Percentiles rank a stretch among this genome's conserved stretches.
These are phyloP conservation scores for Perca fluviatilis DNA, from an alignment of 2,113 vertebrate genomes.

Conservation along the genomic window DNA sequence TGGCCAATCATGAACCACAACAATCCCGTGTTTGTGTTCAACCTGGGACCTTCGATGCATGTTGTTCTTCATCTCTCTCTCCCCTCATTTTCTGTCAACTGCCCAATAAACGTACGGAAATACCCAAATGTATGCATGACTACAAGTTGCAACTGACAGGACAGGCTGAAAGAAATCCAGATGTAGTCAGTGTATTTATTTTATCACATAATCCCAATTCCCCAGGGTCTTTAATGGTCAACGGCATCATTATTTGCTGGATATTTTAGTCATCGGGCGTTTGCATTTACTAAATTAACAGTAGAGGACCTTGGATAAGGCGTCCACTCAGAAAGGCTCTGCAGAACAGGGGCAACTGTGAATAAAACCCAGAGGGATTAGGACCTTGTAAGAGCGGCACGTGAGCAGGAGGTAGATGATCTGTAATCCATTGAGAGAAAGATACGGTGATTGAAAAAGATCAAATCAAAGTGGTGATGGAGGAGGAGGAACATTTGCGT, in stretches of 20 bases:
- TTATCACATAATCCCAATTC: not conserved
- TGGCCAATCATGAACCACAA: not conserved
- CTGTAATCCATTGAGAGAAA: slow-evolving; percentile 64
- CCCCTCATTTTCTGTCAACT: not conserved
- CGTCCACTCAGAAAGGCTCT: slow-evolving; percentile 14
- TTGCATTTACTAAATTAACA: slow-evolving; percentile 7
- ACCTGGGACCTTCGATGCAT: too few species aligned
- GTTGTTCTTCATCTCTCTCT: not conserved
- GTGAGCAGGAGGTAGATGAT: slow-evolving; percentile 43
- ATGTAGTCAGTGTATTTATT: not conserved
- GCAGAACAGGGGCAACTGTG: not conserved
- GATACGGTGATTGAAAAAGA: slow-evolving; percentile 60
- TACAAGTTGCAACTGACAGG: not conserved
- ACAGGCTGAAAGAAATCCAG: not conserved
- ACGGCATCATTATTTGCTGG: not conserved
- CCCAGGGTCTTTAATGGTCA: not conserved
- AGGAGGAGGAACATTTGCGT: slow-evolving; percentile 44
- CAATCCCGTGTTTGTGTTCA: too few species aligned
- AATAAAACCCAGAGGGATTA: slow-evolving; percentile 57
- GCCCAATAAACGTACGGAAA: not conserved
- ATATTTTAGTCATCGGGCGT: not conserved
- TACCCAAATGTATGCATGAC: not conserved
- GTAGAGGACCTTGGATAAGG: not conserved
- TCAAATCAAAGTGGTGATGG: slow-evolving; percentile 40
- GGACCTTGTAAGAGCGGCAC: slow-evolving; percentile 49